Evolutionary conservation across 2,888 invertebrate genomes (phyloP).

Genomic region (Melipona beecheii): DNA sequence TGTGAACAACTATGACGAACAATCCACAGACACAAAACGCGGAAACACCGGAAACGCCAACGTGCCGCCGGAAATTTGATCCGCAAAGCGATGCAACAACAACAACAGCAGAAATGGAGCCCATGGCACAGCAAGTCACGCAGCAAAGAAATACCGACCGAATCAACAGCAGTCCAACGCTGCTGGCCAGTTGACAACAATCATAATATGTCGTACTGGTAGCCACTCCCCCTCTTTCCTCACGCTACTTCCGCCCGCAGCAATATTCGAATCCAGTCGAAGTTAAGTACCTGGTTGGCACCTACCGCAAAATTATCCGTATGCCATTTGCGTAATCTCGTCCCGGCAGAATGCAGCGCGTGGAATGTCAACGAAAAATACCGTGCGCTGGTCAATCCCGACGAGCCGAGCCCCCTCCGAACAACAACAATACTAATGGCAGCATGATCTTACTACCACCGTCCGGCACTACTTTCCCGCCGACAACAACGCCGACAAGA

Average conservation of each 20-base stretch:
- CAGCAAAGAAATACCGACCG: slow-evolving; percentile 61
- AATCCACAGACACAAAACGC: no score
- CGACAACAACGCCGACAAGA: slow-evolving; percentile 80
- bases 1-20: no score
- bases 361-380: no score
- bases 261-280: slow-evolving; percentile 82
- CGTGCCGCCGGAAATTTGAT: slow-evolving; percentile 88
- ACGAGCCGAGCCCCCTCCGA: slow-evolving; percentile 86
- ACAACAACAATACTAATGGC: slow-evolving; percentile 82
- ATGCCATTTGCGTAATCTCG: slow-evolving; percentile 79
- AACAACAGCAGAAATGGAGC: no score
- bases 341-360: slow-evolving; percentile 73
- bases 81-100: slow-evolving; percentile 84
- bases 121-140: slow-evolving; percentile 55
- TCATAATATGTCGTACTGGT: slow-evolving; percentile 77
- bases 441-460: slow-evolving; percentile 86
- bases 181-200: slow-evolving; percentile 85
- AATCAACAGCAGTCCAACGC: slow-evolving; percentile 75
- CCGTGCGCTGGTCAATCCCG: no score
- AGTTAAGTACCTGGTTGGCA: slow-evolving; percentile 84
- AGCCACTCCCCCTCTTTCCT: slow-evolving; percentile 71
- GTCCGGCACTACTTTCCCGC: no score
- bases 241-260: slow-evolving; percentile 81
- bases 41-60: slow-evolving; percentile 72
- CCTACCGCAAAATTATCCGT: slow-evolving; percentile 83